Percentiles rank a stretch among this genome's conserved stretches.
Conservation (phyloP, 2,888 invertebrate species). For the Odiellus spinosus region DNA sequence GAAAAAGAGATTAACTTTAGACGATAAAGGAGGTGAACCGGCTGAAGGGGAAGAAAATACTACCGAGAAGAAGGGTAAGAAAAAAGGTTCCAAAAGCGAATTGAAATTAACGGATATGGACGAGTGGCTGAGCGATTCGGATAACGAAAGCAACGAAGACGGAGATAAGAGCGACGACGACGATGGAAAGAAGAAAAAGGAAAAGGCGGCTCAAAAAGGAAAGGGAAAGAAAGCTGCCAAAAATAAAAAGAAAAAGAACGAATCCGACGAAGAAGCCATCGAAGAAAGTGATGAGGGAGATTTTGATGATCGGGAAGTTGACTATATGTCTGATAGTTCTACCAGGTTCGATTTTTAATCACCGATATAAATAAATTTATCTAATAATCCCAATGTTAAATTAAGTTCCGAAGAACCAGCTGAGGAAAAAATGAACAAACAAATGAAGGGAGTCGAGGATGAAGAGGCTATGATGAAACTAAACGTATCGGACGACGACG, state of each 20-base stretch:
- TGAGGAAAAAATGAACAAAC: slow-evolving; percentile 22
- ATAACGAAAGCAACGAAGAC: slow-evolving; percentile 50
- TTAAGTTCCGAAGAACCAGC: slow-evolving; percentile 14
- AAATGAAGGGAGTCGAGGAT: slow-evolving; percentile 56
- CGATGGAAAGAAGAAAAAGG: slow-evolving; percentile 15
- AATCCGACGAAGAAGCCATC: slow-evolving; percentile 71
- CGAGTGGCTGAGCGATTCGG: slow-evolving; percentile 59
- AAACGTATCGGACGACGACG: slow-evolving; percentile 71
- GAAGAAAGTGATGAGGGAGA: slow-evolving; percentile 97
- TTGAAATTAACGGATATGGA: slow-evolving; percentile 75
- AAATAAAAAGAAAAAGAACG: slow-evolving; percentile 52
- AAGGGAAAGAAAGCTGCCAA: slow-evolving; percentile 44
- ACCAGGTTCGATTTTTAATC: no score
- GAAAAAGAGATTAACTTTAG: slow-evolving; percentile 56
- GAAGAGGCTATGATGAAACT: slow-evolving; percentile 73
- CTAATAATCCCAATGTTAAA: neutral
- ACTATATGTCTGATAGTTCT: slow-evolving; percentile 64
- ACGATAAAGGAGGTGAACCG: slow-evolving; percentile 49
- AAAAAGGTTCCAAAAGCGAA: slow-evolving; percentile 12
- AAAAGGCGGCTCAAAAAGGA: slow-evolving; percentile 21
- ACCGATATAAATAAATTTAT: neutral
- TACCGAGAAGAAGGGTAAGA: slow-evolving; percentile 35
- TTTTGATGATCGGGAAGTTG: slow-evolving; percentile 82
- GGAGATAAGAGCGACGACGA: slow-evolving; percentile 48
- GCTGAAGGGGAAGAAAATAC: slow-evolving; percentile 45